These are phyloP conservation scores for Odontamblyopus rebecca DNA, from an alignment of 2,797 vertebrate species.

Conservation along the genomic window DNA sequence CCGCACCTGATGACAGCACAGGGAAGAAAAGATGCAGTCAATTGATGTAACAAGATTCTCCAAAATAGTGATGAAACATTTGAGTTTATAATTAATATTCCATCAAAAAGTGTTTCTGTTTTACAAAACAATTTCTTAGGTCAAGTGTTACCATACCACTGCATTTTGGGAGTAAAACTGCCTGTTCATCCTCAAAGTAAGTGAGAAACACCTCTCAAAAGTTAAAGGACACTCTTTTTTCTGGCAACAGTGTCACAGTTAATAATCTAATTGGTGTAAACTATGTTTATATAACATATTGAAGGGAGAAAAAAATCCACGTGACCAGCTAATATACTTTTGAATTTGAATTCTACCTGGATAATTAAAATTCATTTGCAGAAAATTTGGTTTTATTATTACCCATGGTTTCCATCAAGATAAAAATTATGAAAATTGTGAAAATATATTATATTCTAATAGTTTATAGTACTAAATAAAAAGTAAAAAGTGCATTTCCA, in stretches of 20 bases:
- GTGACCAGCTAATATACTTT: not conserved
- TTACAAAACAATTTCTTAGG: not conserved
- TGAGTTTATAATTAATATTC: slow-evolving; percentile 7
- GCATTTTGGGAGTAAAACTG: not conserved
- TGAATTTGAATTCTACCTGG: not conserved
- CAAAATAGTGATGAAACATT: not conserved
- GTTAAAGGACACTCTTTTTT: not conserved
- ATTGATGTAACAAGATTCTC: slow-evolving; percentile 18
- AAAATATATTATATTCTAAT: not conserved
- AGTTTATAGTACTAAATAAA: not conserved
- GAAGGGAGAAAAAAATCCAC: not conserved
- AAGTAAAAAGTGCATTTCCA: not conserved
- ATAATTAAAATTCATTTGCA: not conserved
- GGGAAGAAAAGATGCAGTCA: slow-evolving; percentile 25
- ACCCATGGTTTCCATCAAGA: not conserved
- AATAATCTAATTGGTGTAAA: not conserved
- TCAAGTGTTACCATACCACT: not conserved
- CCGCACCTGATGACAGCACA: slow-evolving; percentile 72
- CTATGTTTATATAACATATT: not conserved
- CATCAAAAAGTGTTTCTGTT: not conserved
- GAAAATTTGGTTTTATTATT: not conserved
- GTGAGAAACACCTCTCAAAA: not conserved
- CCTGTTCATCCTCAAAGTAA: not conserved
- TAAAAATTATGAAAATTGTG: not conserved
- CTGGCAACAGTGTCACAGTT: not conserved